Evolutionary conservation across 37 sponge, comb jelly and placozoan genomes (phyloP), one percentile per base, ranked within the genome.

Genomic region (Mnemiopsis leidyi): DNA sequence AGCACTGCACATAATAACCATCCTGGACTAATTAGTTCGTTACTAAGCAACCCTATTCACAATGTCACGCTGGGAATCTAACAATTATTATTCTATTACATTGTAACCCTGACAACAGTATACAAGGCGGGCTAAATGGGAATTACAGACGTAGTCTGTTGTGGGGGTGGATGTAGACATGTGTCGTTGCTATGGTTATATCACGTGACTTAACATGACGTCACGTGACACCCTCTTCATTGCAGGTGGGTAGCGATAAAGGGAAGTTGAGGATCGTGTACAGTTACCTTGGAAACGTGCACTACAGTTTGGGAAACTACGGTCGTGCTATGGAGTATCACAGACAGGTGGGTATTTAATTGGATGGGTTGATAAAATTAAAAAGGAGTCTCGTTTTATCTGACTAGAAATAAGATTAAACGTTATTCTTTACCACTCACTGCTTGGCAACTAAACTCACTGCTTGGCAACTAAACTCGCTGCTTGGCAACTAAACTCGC

Each of bases 291-390:
- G 82, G 82, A 32, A 79, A 79, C 82, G 21, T 79, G 7, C 82
- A 79, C 21, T 79, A 79, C 82, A 79, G 82, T 33, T 29, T 79
- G 37, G 82, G 82, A 13, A 79, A 79, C 37, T 79, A 79, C 37
- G 82, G 82, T 1, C 82, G 82, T 33, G 82, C 82, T 1, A 79
- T 79, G 82, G 82, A 79, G 82, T 79, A 79, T 23, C 82, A 79
- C 82, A 16, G 82, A 79, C 82, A 79, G 82, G 82, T 79, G n/a
- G 21, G 73, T 61, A 61, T 61, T 61, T 61, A 61, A 18, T 61
- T 61, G 18, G 18, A 21, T 61, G 68, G 68, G 68, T 61, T 9
- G 68, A 21, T 26, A 73, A 28, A 73, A 73, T 25, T n/a, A 73
- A n/a, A 73, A 26, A 73, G 76, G 24, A 7, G n/a, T n/a, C n/a